Evolutionary conservation across 2,888 invertebrate genomes (phyloP).

Genomic region (Drosophila cracens): DNA sequence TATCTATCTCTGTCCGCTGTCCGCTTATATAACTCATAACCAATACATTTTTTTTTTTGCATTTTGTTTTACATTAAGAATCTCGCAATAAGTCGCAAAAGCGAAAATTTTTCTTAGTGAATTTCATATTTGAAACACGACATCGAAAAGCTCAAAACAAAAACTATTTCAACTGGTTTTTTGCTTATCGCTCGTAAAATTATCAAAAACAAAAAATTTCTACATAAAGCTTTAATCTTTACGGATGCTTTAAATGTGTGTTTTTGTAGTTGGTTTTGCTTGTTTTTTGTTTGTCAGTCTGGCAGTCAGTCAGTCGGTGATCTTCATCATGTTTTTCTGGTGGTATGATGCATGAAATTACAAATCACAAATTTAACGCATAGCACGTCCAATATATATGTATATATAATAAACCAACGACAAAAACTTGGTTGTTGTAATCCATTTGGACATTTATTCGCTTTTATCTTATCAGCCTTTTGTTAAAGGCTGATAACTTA

Average conservation of each 20-base stretch:
- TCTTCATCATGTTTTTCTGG: constrained; percentile 61
- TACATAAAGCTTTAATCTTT: constrained; percentile 37
- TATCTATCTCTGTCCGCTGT: constrained; percentile 11
- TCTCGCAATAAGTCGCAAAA: constrained; percentile 41
- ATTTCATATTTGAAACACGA: constrained; percentile 18
- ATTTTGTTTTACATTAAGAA: constrained; percentile 42
- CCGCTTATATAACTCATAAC: constrained; percentile 47
- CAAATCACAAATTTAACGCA: constrained; percentile 31
- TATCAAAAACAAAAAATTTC: constrained; percentile 26
- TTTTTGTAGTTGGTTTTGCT: constrained; percentile 42
- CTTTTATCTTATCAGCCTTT: constrained; percentile 51
- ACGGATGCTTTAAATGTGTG: constrained; percentile 12
- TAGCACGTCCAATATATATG: constrained; percentile 36
- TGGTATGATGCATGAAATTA: constrained; percentile 49
- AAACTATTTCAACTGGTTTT: constrained; percentile 49
- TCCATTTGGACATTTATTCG: constrained; percentile 41
- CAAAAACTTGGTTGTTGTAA: constrained; percentile 32
- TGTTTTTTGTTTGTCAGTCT: constrained; percentile 36
- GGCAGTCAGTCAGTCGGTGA: background rate
- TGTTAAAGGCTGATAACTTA: constrained; percentile 47
- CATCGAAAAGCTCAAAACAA: constrained; percentile 12
- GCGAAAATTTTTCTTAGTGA: constrained; percentile 27
- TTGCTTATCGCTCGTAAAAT: constrained; percentile 33
- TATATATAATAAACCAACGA: background rate
- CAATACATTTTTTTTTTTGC: constrained; percentile 20